Evolutionary conservation across 2,113 vertebrate species (phyloP).

Genomic region (Varanus komodoensis): DNA sequence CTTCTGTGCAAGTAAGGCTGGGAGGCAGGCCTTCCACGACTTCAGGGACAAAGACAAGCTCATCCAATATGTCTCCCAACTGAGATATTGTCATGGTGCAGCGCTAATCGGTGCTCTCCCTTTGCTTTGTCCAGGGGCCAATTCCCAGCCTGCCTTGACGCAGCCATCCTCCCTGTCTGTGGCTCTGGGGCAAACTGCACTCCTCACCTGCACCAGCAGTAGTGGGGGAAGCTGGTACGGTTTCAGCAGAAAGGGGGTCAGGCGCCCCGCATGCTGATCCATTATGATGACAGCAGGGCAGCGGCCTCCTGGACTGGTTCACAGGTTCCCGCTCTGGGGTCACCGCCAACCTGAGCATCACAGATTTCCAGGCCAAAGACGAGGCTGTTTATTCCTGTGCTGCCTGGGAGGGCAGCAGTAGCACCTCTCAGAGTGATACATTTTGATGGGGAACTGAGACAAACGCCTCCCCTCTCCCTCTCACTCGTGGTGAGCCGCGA

Average conservation of each 20-base stretch:
- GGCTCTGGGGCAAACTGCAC: conserved; percentile 1
- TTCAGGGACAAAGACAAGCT: neutral
- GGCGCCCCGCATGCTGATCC: neutral
- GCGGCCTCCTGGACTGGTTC: too few relatives aligned
- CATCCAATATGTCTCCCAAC: too few relatives aligned
- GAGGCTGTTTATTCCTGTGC: too few relatives aligned
- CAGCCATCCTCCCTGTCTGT: conserved; percentile 11
- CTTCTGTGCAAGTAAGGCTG: neutral
- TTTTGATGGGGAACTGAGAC: too few relatives aligned
- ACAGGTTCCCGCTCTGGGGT: too few relatives aligned
- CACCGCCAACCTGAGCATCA: too few relatives aligned
- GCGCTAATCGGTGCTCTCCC: neutral
- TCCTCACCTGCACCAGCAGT: neutral
- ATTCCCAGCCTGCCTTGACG: conserved; percentile 11
- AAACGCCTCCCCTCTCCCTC: too few relatives aligned
- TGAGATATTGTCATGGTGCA: neutral
- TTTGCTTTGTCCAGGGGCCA: neutral
- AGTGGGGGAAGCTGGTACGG: fast-evolving
- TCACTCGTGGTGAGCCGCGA: too few relatives aligned
- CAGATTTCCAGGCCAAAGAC: too few relatives aligned
- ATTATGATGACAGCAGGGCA: neutral
- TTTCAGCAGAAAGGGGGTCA: neutral
- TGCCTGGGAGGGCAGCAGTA: too few relatives aligned
- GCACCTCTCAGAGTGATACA: too few relatives aligned
- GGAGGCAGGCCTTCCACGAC: too few relatives aligned